Evolutionary conservation across 2,888 invertebrate genomes (phyloP).

Genomic region (Gari tellinella): DNA sequence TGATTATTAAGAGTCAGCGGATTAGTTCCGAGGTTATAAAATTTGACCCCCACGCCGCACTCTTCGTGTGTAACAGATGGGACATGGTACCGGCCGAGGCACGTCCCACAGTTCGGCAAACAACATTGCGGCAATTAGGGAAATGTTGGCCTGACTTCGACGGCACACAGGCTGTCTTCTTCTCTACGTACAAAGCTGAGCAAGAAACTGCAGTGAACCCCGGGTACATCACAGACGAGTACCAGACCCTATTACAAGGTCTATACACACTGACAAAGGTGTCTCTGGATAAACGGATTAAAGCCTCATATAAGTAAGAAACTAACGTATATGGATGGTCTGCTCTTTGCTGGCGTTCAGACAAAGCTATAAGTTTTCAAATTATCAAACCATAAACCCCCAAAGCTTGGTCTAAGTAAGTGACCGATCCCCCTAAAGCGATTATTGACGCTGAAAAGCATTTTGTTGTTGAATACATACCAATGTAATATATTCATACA

Average conservation of each 20-base stretch:
- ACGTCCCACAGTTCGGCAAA: slow-evolving; percentile 59
- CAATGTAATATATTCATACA: too few species aligned
- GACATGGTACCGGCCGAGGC: slow-evolving; percentile 71
- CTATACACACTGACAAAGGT: slow-evolving; percentile 67
- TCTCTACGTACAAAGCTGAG: slow-evolving; percentile 67
- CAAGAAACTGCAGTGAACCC: slow-evolving; percentile 50
- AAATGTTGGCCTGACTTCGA: slow-evolving; percentile 74
- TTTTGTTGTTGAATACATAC: too few species aligned
- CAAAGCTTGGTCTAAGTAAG: too few species aligned
- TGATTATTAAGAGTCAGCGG: slow-evolving; percentile 68
- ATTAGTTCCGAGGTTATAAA: slow-evolving; percentile 49
- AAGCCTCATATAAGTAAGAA: slow-evolving; percentile 71
- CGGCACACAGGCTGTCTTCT: slow-evolving; percentile 63
- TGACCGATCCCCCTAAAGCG: too few species aligned
- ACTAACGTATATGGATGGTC: too few species aligned
- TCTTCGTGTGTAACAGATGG: slow-evolving; percentile 81
- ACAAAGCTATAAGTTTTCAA: too few species aligned
- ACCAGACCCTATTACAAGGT: slow-evolving; percentile 64
- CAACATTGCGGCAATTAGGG: slow-evolving; percentile 58
- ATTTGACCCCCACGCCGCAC: slow-evolving; percentile 74
- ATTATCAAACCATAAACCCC: too few species aligned
- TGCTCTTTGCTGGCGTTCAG: too few species aligned
- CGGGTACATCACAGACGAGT: slow-evolving; percentile 73
- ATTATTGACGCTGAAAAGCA: too few species aligned
- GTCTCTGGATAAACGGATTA: slow-evolving; percentile 65